Evolutionary conservation across 2,113 vertebrate genomes (phyloP), one percentile per base, ranked within the genome.

Genomic region (Actinemys pallida): DNA sequence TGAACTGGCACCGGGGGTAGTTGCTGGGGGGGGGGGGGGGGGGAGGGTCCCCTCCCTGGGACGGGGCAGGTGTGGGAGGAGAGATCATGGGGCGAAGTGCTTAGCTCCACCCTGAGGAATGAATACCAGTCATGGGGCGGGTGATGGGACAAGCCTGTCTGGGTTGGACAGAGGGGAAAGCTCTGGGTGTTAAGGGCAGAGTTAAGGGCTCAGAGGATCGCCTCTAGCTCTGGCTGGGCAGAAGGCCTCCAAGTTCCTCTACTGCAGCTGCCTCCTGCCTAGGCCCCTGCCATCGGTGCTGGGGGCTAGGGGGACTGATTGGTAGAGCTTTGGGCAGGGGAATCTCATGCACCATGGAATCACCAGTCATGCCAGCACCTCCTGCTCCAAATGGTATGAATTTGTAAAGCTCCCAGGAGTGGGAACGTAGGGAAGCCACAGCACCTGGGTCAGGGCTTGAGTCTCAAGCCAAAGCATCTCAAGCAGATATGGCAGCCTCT

Each of bases 401-500:
- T 88, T 14, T 81, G 22, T 14, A 50, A 52, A 80, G 6, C 47
- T 10, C 4, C 6, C 24, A 24, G 22, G 59, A 45, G 47, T 17
- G 29, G 35, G 7, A 10, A 10, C 10, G 0, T n/a, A 4, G 31
- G n/a, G 79, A 11, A 65, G 7, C 31, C 35, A 49, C 57, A 52
- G 10, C 7, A 4, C 19, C 12, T 57, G 5, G 22, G 35, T 92
- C 1, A 4, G 76, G 31, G 53, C 45, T 50, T 2, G 12, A 45
- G 45, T 79, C 25, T 52, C 0, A 1, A 50, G 27, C 90, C 78
- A n/a, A 88, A 65, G 83, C 86, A 88, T 27, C 81, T 84, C 12
- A 27, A 12, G 29, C 0, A 4, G 47, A 79, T 79, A 22, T 69
- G 78, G 75, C 0, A 5, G 47, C 85, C 1, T 0, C 29, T 80